Evolutionary conservation across 2,797 vertebrate species (phyloP), one percentile per base, ranked within the genome.

Genomic region (Erethizon dorsatum): DNA sequence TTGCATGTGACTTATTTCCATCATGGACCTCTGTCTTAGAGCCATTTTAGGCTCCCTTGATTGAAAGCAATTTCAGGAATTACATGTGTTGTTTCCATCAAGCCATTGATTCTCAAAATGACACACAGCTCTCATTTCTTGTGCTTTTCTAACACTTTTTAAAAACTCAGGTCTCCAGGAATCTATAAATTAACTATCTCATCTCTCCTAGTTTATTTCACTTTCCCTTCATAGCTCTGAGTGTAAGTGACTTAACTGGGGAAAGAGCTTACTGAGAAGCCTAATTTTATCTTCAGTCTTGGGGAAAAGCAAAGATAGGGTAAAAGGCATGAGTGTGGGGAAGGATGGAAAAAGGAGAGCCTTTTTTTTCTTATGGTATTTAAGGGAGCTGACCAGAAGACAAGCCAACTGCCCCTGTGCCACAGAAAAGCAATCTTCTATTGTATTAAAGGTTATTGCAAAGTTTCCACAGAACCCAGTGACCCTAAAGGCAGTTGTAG

Each of bases 31-130:
- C 50, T 65, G 59, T 26, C 61, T 54, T 88, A 22, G 84, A 59
- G 10, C 18, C 31, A 50, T 6, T 91, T 90, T 71, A 31, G 75
- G 37, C 26, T 56, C 45, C 45, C 91, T 89, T 56, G 31, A 33
- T 63, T 93, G 56, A 97, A 98, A 88, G 24, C 57, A 67, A 41
- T 88, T 95, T 95, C 47, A 54, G 71, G 52, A 95, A 78, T 88
- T 83, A 31, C 20, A 14, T 92, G 90, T 88, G 88, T 88, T 83
- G 59, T 92, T 95, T 86, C n/a, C 41, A 24, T 86, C 86, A 71
- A 65, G 33, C 47, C 37, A 41, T 13, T 71, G 37, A 87, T 45
- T 37, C 63, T 0, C 7, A 75, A 41, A 88, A 20, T 71, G 52
- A 37, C 90, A 69, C 37, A 26, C 31, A 52, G 24, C 15, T 84